Base-by-base conservation (phyloP, 2,797 vertebrate genomes). In the Hylomyscus alleni region DNA sequence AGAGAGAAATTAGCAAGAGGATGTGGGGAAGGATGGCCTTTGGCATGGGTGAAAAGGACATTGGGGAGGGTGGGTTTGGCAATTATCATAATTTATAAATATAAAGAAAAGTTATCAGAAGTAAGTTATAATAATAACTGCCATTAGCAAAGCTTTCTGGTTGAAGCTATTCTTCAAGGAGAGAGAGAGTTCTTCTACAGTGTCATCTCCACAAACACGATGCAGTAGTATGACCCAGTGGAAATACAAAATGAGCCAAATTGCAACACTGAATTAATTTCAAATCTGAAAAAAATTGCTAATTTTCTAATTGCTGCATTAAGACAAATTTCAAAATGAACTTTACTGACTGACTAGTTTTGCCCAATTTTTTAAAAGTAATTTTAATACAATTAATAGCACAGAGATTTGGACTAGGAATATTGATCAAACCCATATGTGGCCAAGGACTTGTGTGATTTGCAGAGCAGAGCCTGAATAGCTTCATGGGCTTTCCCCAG, bases 281-380 rank as follows among this genome's bases (percentile, higher is more conserved):
- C 72, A 65, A 82, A 52, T 54, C 20, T 75, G 47, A 87, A 72
- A 19, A 31, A 50, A 54, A 24, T 54, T 58, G 6, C n/a, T n/a
- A 60, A 67, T 26, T 78, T 92, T 91, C 13, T 54, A 92, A 29
- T 76, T 95, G 40, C 26, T 72, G 40, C 58, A 84, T 47, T 80
- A 95, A 89, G 82, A 90, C 65, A 83, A 87, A 54, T 4, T 58
- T 44, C 19, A 69, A 75, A 31, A 2, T 84, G 11, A 76, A 65
- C 29, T 96, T 90, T 83, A 80, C 52, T 40, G 24, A 67, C 12
- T 88, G 20, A 73, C 67, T 78, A 94, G 8, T 19, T 60, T 78
- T 85, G 81, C 50, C 2, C 29, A 73, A 83, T 87, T 62, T 81
- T 90, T 85, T 96, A 44, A 76, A 88, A 75, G 6, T 52, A 54